Percentiles rank a stretch among this genome's conserved stretches.
Evolutionary conservation across 2,888 invertebrate genomes (phyloP).

Genomic region (Cataglyphis albicans): DNA sequence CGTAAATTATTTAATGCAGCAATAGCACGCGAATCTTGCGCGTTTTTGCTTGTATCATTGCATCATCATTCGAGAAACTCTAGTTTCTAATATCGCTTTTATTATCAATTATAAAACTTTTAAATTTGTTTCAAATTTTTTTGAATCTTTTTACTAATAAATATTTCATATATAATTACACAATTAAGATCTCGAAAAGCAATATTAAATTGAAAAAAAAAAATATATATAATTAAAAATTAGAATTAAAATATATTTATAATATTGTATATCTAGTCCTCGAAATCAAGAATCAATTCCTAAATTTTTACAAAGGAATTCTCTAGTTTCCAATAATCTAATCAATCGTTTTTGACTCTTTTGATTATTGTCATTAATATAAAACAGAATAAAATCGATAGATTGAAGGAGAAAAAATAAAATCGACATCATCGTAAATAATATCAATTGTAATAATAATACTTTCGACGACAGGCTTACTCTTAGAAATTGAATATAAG

Average conservation of each 20-base stretch:
- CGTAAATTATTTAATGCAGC: slow-evolving; percentile 36
- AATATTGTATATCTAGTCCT: neutral
- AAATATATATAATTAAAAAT: neutral
- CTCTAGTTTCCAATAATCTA: neutral
- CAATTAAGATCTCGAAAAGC: neutral
- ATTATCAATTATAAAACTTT: neutral
- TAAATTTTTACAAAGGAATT: neutral
- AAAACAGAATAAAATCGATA: neutral
- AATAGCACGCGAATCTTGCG: slow-evolving; percentile 12
- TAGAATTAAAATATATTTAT: neutral
- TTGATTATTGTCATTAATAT: neutral
- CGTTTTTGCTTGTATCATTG: neutral
- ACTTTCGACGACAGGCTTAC: slow-evolving; percentile 61
- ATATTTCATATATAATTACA: neutral
- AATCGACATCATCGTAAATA: neutral
- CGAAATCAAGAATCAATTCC: neutral
- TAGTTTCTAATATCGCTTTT: neutral
- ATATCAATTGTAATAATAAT: slow-evolving; percentile 25
- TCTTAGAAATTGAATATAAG: slow-evolving; percentile 59
- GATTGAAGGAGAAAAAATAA: neutral
- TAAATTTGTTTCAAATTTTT: neutral
- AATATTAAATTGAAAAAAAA: neutral
- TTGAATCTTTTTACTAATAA: neutral
- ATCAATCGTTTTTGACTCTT: neutral
- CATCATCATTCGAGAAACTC: slow-evolving; percentile 17